Evolutionary conservation across 2,888 invertebrate species (phyloP), one percentile per base, ranked within the genome.

Genomic region (Macrosoma leucophasiata): DNA sequence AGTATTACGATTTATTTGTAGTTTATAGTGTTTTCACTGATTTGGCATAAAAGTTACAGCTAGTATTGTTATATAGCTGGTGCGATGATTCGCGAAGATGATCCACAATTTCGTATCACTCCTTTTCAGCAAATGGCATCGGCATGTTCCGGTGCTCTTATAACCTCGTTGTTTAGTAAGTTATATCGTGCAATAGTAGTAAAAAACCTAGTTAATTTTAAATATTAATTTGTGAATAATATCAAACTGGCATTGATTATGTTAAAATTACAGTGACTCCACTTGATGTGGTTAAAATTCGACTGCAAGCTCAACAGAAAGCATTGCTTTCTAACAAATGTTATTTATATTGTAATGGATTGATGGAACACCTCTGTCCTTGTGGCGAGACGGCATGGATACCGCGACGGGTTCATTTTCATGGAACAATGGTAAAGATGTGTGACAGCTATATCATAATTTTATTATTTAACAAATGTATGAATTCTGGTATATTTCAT

Each of bases 281-380:
- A 0, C 81, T 99, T 49, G 99, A 99, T 85, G 99, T 99, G n/a
- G 94, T 99, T 1, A 99, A 99, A 86, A 97, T 98, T 43, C 89
- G 99, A 28, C 85, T 99, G 21, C 99, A 99, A 82, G 91, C 95
- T 2, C 98, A 99, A 71, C 93, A 95, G 59, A 95, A 95, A 55
- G 90, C 91, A 1, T 67, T 92, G 50, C 75, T 91, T 3, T 91
- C 91, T 5, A 93, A 94, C 49, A 93, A 93, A 73, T 97, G 98
- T 73, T 98, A 95, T 67, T 79, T 98, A 4, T 98, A 97, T 72
- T 97, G 97, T 67, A 99, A 99, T 86, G 98, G 99, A 1, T 84
- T 99, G 7, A 98, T 98, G 98, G 99, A 99, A 74, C 98, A 98
- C 67, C 76, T 98, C 19, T 98, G 98, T 68, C 91, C 92, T 8